Evolutionary conservation across 1,140 invertebrate species (phyloP).

Genomic region (Sitobion miscanthi): DNA sequence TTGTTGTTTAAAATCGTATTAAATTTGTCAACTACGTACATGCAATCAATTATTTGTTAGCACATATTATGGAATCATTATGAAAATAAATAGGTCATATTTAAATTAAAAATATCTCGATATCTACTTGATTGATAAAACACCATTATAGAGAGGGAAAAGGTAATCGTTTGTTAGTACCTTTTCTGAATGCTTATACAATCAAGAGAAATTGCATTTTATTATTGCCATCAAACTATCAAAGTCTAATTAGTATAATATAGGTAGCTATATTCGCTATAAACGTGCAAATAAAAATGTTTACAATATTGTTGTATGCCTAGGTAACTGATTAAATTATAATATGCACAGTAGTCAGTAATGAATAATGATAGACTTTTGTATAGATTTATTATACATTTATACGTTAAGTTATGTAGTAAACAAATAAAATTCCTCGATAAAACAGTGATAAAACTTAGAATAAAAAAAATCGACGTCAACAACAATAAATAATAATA

Average conservation of each 20-base stretch:
- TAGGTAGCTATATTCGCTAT: not conserved
- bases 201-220: not conserved
- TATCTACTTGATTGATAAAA: not conserved
- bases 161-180: not conserved
- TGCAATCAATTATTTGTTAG: slow-evolving; percentile 19
- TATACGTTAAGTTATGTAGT: not conserved
- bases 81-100: slow-evolving; percentile 5
- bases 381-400: not conserved
- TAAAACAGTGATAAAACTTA: not conserved
- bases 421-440: not conserved
- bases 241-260: not conserved
- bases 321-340: slow-evolving; percentile 3
- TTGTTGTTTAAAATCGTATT: slow-evolving; percentile 23
- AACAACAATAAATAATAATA: not conserved
- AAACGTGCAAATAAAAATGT: not conserved
- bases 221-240: not conserved
- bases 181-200: not conserved
- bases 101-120: not conserved
- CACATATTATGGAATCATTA: not conserved
- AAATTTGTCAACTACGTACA: slow-evolving; percentile 1
- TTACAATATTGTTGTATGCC: not conserved
- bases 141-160: not conserved
- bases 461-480: not conserved
- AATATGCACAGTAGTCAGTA: not conserved
- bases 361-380: not conserved